Evolutionary conservation across 92 coral and sea anemone genomes (phyloP), one percentile per base, ranked within the genome.

Genomic region (Palythoa heliodiscus): DNA sequence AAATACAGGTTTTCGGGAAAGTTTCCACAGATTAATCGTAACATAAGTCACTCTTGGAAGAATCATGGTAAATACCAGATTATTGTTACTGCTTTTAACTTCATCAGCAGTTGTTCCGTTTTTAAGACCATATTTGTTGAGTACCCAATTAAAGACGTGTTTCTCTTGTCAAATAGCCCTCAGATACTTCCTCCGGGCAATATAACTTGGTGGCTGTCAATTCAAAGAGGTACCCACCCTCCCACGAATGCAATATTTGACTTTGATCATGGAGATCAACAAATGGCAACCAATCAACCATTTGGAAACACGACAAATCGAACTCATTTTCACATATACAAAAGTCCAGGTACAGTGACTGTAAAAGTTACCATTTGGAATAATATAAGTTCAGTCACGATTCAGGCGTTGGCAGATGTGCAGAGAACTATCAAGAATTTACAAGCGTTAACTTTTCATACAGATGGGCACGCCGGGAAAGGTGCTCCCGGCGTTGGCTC

Each of bases 161-260:
- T 7, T 3, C 38, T 93, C 10, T 71, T 83, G 1, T 85, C 93
- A 1, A 90, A 93, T 89, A 91, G 93, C 50, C 98, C 98, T 7
- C 90, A 92, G 48, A 89, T 92, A 5, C 87, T 91, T 17, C 98
- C 98, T 10, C 83, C 91, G 7, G 98, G 96, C 23, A 52, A 37
- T 5, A 78, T 93, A 37, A 85, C 89, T 55, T 95, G 91, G 52
- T 85, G 78, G 20, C 75, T 93, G 17, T 52, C 72, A 0, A 90
- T 92, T 10, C 52, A 85, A 15, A 70, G 86, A 17, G 91, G 86
- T 24, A 84, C 86, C 22, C 89, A 91, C 72, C 93, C 89, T 11
- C 98, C 98, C 0, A 95, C 98, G n/a, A 92, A 95, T 78, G 96
- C 98, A 2, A 78, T 89, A 48, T 89, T 95, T 76, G 91, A 87